Percentiles rank a stretch among this genome's conserved stretches.
These are phyloP conservation scores for Astreopora myriophthalma DNA, from an alignment of 64 coral and sea anemone genomes.

Conservation along the genomic window DNA sequence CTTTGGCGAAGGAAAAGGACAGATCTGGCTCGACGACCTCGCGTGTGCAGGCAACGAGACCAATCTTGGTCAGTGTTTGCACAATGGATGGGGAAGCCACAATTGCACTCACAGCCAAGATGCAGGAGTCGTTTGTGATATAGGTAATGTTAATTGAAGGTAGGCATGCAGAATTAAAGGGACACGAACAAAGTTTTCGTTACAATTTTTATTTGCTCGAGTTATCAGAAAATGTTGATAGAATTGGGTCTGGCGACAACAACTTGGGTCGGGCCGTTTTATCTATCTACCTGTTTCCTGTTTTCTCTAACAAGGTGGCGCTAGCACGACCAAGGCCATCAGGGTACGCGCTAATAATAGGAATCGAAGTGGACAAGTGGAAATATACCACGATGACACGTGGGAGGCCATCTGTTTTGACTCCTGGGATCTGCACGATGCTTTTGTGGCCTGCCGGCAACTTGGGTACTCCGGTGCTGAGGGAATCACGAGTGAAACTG, in stretches of 20 bases:
- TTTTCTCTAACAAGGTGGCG: not conserved
- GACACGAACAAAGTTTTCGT: too few species aligned
- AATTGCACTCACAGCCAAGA: slow-evolving; percentile 79
- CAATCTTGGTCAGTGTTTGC: slow-evolving; percentile 67
- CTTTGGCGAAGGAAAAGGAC: slow-evolving; percentile 76
- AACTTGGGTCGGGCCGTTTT: not conserved
- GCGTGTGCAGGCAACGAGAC: slow-evolving; percentile 77
- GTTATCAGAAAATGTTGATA: too few species aligned
- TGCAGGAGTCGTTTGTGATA: slow-evolving; percentile 65
- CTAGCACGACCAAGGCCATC: not conserved
- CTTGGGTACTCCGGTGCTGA: slow-evolving; percentile 69
- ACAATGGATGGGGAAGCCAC: slow-evolving; percentile 89
- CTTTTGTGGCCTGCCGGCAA: slow-evolving; percentile 84
- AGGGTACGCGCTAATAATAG: slow-evolving; percentile 4
- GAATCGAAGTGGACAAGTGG: slow-evolving; percentile 52
- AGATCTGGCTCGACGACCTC: slow-evolving; percentile 88
- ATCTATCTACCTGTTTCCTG: not conserved
- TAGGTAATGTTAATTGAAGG: not conserved
- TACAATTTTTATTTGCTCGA: not conserved
- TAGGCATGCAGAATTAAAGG: too few species aligned
- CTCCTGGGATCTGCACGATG: slow-evolving; percentile 77
- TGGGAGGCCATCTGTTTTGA: slow-evolving; percentile 82
- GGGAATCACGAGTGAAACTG: slow-evolving; percentile 51
- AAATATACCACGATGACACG: slow-evolving; percentile 48
- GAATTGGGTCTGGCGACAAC: too few species aligned